Percentiles rank a stretch among this genome's conserved stretches.
phyloP scores from a whole-genome alignment of 2,797 vertebrate genomes.

The Distichodus sexfasciatus region DNA sequence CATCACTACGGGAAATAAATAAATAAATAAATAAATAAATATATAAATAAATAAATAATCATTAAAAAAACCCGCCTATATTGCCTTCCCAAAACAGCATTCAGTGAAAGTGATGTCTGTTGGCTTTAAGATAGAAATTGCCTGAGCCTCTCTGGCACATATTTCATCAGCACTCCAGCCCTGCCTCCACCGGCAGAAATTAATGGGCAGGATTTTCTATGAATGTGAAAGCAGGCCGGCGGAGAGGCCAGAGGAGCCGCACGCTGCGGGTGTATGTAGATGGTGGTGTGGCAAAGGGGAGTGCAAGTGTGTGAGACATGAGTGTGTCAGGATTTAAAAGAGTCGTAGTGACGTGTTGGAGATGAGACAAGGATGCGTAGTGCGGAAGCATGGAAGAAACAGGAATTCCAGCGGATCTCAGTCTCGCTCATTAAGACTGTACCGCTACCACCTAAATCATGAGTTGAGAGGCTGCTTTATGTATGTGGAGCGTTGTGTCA shows the following conservation, averaged over 20 bases:
- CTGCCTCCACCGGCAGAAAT: slow-evolving; percentile 69
- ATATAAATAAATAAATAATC: neutral
- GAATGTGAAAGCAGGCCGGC: slow-evolving; percentile 76
- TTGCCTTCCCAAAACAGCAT: slow-evolving; percentile 45
- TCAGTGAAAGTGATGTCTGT: slow-evolving; percentile 65
- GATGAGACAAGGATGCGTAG: neutral
- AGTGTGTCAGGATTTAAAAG: neutral
- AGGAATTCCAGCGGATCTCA: no score
- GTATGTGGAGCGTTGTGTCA: no score
- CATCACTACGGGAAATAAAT: slow-evolving; percentile 16
- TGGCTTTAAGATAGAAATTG: slow-evolving; percentile 74
- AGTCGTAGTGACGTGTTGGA: neutral
- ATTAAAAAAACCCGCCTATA: slow-evolving; percentile 18
- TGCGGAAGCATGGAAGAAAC: neutral
- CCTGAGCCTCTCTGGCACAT: slow-evolving; percentile 65
- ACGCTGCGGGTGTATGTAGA: slow-evolving; percentile 33
- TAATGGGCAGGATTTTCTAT: slow-evolving; percentile 75
- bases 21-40: slow-evolving; percentile 11
- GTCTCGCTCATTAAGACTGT: no score
- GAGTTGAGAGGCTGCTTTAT: no score
- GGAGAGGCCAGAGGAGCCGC: slow-evolving; percentile 42
- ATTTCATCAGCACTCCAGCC: slow-evolving; percentile 71
- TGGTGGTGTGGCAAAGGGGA: neutral
- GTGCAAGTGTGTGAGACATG: neutral
- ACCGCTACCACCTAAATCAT: no score